Evolutionary conservation across 2,113 vertebrate genomes (phyloP).

Genomic region (Erythrocercus mccallii): DNA sequence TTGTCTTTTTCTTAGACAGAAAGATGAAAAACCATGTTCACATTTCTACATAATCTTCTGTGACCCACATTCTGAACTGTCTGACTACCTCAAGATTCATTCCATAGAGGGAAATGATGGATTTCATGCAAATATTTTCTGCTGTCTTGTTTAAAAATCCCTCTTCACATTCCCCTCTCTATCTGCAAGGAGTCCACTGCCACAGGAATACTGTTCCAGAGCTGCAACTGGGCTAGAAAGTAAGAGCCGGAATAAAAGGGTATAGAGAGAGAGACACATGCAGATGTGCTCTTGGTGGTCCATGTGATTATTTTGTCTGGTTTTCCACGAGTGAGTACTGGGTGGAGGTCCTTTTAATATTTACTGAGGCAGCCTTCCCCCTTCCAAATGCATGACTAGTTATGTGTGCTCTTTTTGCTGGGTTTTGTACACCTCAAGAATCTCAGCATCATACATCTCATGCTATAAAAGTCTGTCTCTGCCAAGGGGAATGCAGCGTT

Average conservation of each 20-base stretch:
- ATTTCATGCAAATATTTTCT: background rate
- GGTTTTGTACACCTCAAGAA: background rate
- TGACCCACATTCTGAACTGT: background rate
- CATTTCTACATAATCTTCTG: background rate
- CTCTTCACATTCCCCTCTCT: background rate
- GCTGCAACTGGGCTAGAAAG: background rate
- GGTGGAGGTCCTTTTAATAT: background rate
- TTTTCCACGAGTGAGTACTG: background rate
- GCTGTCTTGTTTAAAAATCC: background rate
- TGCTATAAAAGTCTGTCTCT: background rate
- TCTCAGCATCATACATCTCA: background rate
- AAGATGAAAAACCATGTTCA: background rate
- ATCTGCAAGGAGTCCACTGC: background rate
- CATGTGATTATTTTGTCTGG: background rate
- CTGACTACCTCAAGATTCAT: background rate
- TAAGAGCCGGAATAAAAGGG: background rate
- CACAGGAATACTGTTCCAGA: background rate
- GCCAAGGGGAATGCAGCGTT: background rate
- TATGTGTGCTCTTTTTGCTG: background rate
- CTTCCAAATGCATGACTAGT: background rate
- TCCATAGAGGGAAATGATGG: background rate
- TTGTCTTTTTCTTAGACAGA: background rate
- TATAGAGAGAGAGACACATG: fast-evolving
- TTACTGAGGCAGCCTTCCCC: background rate
- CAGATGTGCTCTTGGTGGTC: background rate